Evolutionary conservation across 37 sponge, comb jelly and placozoan genomes (phyloP).

Genomic region (Mnemiopsis leidyi): DNA sequence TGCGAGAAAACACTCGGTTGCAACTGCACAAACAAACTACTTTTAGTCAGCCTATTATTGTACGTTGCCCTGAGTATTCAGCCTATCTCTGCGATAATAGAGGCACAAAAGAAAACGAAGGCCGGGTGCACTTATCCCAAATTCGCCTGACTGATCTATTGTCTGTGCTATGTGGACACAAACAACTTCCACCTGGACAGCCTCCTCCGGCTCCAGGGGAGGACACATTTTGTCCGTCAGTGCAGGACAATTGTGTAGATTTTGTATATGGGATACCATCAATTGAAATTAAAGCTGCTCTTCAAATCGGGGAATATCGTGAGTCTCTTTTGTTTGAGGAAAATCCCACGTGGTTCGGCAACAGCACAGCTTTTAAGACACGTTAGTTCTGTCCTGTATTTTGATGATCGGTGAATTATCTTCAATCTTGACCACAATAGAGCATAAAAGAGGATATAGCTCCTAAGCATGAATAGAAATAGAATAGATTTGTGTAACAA

Average conservation of each 20-base stretch:
- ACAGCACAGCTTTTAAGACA: background rate
- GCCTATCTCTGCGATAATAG: background rate
- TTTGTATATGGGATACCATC: background rate
- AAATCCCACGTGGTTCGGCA: background rate
- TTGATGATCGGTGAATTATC: background rate
- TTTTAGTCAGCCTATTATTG: background rate
- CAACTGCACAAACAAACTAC: background rate
- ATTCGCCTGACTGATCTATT: background rate
- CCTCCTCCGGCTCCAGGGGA: background rate
- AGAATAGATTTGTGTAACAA: too few relatives aligned
- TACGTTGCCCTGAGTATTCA: background rate
- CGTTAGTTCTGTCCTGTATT: too few relatives aligned
- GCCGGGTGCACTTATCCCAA: background rate
- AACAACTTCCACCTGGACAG: background rate
- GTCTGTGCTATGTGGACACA: background rate
- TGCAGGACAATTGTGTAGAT: background rate
- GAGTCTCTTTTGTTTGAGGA: background rate
- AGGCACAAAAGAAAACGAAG: background rate
- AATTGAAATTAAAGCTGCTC: background rate
- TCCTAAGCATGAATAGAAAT: too few relatives aligned
- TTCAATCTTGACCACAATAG: too few relatives aligned
- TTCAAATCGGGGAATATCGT: background rate
- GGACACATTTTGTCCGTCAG: background rate
- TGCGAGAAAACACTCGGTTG: background rate
- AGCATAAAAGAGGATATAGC: too few relatives aligned